Evolutionary conservation across 2,888 invertebrate species (phyloP).

Genomic region (Calameuta filiformis): DNA sequence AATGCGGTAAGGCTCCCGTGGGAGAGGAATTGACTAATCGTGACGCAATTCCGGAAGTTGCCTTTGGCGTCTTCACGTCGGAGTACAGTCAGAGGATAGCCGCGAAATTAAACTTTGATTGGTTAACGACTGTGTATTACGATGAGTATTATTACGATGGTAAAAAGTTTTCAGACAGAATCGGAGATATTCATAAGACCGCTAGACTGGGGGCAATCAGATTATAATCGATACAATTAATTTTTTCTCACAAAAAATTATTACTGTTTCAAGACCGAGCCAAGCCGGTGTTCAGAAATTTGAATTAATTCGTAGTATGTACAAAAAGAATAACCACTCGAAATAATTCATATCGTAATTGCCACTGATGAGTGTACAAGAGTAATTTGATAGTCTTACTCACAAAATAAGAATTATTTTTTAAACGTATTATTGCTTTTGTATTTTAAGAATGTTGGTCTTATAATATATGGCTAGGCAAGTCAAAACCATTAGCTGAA

Average conservation of each 20-base stretch:
- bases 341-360: no score
- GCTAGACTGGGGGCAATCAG: constrained; percentile 41
- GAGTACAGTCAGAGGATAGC: constrained; percentile 72
- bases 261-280: no score
- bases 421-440: no score
- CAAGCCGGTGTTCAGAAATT: background rate
- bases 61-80: constrained; percentile 74
- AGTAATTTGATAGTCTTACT: no score
- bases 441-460: no score
- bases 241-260: background rate
- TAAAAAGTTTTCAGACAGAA: constrained; percentile 71
- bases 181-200: constrained; percentile 58
- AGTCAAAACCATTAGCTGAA: no score
- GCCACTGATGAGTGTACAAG: no score
- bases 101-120: constrained; percentile 69
- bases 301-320: no score
- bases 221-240: constrained; percentile 13
- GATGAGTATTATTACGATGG: constrained; percentile 71
- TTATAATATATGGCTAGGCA: no score
- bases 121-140: constrained; percentile 68
- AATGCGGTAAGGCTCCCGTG: constrained; percentile 43
- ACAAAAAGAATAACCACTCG: no score
- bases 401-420: no score
- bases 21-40: background rate
- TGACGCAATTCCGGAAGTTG: constrained; percentile 66